These are phyloP conservation scores for Cordylochernes scorpioides DNA, from an alignment of 2,888 invertebrate species.

Conservation along the genomic window DNA sequence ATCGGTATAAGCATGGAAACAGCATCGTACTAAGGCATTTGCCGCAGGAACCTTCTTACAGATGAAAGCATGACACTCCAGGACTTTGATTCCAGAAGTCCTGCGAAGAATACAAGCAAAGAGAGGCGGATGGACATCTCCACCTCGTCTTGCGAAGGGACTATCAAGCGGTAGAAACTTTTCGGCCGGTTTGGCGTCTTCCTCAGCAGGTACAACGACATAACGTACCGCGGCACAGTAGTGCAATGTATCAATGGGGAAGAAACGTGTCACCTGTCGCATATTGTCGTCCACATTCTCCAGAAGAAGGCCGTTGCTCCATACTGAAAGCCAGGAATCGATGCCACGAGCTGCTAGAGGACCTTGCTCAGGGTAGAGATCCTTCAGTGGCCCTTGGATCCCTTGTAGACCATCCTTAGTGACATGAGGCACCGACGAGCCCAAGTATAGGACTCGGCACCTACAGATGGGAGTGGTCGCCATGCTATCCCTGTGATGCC, in stretches of 20 bases:
- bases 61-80: conserved; percentile 96
- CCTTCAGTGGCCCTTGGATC: conserved; percentile 83
- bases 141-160: conserved; percentile 80
- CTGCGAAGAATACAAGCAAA: conserved; percentile 86
- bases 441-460: conserved; percentile 83
- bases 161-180: conserved; percentile 74
- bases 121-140: conserved; percentile 75
- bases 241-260: conserved; percentile 77
- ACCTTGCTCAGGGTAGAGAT: conserved; percentile 81
- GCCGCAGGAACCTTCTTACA: conserved; percentile 88
- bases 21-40: conserved; percentile 82
- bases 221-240: conserved; percentile 85
- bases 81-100: conserved; percentile 82
- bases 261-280: conserved; percentile 75
- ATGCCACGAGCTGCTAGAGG: conserved; percentile 45
- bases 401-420: conserved; percentile 92
- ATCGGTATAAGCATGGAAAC: conserved; percentile 91
- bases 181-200: conserved; percentile 15
- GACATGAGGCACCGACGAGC: conserved; percentile 82
- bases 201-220: conserved; percentile 36
- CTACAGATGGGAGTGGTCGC: conserved; percentile 78
- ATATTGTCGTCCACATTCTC: conserved; percentile 91
- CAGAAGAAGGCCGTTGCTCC: conserved; percentile 71
- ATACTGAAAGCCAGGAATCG: conserved; percentile 85
- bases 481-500: no score